These are phyloP conservation scores for Metellina segmentata DNA, from an alignment of 2,888 invertebrate genomes.

Conservation along the genomic window DNA sequence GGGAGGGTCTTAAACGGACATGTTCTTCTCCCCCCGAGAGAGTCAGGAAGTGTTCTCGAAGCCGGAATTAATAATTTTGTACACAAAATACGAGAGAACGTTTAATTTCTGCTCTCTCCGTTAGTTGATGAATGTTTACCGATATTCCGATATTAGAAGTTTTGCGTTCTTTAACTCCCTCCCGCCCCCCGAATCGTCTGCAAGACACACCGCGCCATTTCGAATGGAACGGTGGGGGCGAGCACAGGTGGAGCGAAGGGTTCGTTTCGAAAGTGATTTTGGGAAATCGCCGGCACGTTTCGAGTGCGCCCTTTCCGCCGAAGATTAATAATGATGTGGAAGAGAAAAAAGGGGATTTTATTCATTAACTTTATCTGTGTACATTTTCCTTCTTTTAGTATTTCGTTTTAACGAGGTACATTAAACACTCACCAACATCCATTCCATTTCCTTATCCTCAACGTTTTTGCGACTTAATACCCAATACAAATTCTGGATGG, in stretches of 20 bases:
- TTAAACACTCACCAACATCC: neutral
- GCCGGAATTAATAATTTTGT: constrained; percentile 72
- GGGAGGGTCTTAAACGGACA: constrained; percentile 64
- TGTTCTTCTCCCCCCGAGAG: constrained; percentile 34
- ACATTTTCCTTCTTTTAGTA: neutral
- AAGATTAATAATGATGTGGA: neutral
- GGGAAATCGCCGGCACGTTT: constrained; percentile 8
- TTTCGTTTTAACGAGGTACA: neutral
- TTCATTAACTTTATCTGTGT: neutral
- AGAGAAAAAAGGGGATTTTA: neutral
- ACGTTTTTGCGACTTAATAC: too few relatives aligned
- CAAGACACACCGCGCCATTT: constrained; percentile 24
- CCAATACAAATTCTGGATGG: too few relatives aligned
- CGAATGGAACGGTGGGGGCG: constrained; percentile 11
- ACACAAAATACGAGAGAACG: constrained; percentile 63
- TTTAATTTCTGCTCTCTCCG: constrained; percentile 57
- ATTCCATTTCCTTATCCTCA: too few relatives aligned
- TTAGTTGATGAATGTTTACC: constrained; percentile 74
- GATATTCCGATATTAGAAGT: constrained; percentile 69
- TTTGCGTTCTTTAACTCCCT: constrained; percentile 62
- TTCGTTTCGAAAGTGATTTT: constrained; percentile 62
- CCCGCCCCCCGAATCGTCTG: constrained; percentile 49
- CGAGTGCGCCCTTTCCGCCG: neutral
- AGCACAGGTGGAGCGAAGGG: constrained; percentile 62
- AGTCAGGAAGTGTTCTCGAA: constrained; percentile 52